Evolutionary conservation across 2,888 invertebrate species (phyloP).

Genomic region (Penaeus monodon): DNA sequence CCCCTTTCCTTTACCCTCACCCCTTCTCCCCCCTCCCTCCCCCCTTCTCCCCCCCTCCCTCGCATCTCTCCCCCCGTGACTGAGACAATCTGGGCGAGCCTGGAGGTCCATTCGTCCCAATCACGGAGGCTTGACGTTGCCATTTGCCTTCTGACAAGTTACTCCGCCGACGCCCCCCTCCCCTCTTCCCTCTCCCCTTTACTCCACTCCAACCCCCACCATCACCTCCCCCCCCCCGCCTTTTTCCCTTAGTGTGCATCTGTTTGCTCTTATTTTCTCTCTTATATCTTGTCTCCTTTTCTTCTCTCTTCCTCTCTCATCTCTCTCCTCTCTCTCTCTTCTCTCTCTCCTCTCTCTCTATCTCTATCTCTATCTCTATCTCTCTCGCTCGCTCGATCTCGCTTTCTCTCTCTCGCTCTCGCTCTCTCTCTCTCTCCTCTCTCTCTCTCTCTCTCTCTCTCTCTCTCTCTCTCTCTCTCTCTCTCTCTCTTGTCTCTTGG

Average conservation of each 20-base stretch:
- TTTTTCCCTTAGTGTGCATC: neutral
- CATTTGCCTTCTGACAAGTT: constrained; percentile 50
- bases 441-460: neutral
- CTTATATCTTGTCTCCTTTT: constrained; percentile 15
- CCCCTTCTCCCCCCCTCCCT: neutral
- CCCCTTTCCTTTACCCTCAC: neutral
- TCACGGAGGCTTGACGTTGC: constrained; percentile 38
- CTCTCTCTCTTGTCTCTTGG: no score
- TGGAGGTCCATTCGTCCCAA: constrained; percentile 44
- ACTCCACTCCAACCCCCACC: neutral
- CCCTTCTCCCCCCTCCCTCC: neutral
- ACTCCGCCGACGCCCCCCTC: neutral
- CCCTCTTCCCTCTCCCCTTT: neutral
- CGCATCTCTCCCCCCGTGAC: neutral
- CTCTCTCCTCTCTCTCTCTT: neutral
- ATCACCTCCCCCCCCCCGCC: neutral
- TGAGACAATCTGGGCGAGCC: constrained; percentile 42
- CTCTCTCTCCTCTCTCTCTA: neutral
- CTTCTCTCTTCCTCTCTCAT: no score
- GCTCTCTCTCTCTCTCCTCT: neutral
- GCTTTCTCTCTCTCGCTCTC: neutral
- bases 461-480: neutral
- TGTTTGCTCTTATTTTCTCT: no score
- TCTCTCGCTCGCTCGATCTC: neutral
- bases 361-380: neutral